Evolutionary conservation across 1,140 invertebrate species (phyloP).

Genomic region (Scaptomyza hsui): DNA sequence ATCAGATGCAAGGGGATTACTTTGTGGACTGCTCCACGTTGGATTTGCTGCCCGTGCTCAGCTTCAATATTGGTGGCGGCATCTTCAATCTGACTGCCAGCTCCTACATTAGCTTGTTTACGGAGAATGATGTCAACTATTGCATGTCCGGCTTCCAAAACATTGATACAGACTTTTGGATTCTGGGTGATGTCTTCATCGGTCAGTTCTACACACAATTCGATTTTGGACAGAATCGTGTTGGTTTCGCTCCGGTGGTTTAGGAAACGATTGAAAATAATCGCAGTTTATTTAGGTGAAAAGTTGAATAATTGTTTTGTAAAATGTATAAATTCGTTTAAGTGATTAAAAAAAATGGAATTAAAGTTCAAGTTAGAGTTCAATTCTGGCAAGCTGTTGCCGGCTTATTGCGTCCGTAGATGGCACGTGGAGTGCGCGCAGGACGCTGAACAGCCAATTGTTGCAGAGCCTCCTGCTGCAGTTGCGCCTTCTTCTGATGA

Average conservation of each 20-base stretch:
- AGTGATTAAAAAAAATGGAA: not conserved
- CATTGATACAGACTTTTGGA: conserved; percentile 85
- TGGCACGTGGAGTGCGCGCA: conserved; percentile 37
- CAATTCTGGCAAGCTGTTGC: conserved; percentile 32
- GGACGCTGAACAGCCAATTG: conserved; percentile 23
- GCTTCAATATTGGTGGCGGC: conserved; percentile 58
- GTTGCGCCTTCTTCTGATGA: conserved; percentile 25
- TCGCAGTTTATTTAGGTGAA: no score
- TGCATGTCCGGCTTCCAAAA: conserved; percentile 98
- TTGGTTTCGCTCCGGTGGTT: conserved; percentile 85
- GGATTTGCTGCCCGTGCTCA: conserved; percentile 47
- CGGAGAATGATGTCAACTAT: conserved; percentile 86
- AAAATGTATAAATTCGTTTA: not conserved
- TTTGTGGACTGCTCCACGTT: conserved; percentile 58
- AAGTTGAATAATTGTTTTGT: not conserved
- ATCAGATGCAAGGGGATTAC: conserved; percentile 41
- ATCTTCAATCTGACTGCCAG: conserved; percentile 54
- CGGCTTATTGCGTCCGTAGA: conserved; percentile 50
- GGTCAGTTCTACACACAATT: conserved; percentile 89
- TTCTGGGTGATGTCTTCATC: conserved; percentile 88
- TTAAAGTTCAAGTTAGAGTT: not conserved
- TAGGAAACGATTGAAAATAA: conserved; percentile 29
- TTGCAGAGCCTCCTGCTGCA: conserved; percentile 44
- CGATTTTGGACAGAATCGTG: conserved; percentile 87
- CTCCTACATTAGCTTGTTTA: conserved; percentile 84